Conservation (phyloP, 2,888 invertebrate genomes). For the Tetranychus truncatus region DNA sequence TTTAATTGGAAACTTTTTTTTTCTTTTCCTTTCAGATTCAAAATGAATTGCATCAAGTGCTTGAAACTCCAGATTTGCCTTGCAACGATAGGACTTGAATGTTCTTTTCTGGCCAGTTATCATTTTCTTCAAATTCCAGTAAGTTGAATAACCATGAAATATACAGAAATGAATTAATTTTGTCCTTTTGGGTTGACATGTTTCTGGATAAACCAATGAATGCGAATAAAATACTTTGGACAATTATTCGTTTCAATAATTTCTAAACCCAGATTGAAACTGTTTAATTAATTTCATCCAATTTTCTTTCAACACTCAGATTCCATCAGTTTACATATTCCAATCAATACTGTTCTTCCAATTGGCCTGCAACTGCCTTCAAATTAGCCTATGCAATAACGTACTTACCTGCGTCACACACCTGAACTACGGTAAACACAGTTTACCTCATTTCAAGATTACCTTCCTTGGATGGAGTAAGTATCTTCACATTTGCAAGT, state of each 20-base stretch:
- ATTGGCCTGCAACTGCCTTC: background rate
- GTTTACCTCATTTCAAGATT: conserved; percentile 23
- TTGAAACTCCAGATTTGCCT: conserved; percentile 25
- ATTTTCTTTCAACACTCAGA: background rate
- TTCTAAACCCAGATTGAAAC: background rate
- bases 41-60: background rate
- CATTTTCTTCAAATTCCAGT: too few relatives aligned
- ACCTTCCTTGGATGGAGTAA: conserved; percentile 26
- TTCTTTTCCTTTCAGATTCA: background rate
- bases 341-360: conserved; percentile 4
- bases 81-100: conserved; percentile 23
- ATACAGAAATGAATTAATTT: background rate
- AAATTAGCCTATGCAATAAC: background rate
- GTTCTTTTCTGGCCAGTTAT: background rate
- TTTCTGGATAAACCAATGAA: too few relatives aligned
- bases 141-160: background rate
- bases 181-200: background rate
- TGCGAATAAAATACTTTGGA: too few relatives aligned
- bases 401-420: background rate
- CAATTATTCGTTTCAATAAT: background rate
- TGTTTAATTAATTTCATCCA: background rate
- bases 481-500: conserved; percentile 1
- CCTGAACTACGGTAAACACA: background rate
- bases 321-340: background rate
- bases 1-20: background rate